Base-by-base conservation (phyloP, 2,888 invertebrate species). In the Meteorus cinctellus region DNA sequence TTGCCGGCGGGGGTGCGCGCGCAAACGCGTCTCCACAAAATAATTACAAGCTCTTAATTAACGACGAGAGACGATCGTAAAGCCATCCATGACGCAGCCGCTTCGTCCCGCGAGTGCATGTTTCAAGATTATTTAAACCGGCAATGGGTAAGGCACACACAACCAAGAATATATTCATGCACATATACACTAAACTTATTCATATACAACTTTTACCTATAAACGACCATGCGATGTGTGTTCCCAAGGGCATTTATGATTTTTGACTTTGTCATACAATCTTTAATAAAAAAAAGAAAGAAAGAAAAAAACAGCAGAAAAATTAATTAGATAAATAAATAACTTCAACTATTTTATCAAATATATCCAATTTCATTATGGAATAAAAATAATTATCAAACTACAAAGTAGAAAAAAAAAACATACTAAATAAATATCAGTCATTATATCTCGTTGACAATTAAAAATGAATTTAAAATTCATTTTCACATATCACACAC, bases 11-110 rank as follows among this genome's bases (percentile, higher is more conserved):
- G 88, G 87, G 88, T 87, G 88, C 88, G 86, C 87, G 85, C 86
- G 55, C 55, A 55, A 55, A 86, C 85, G 87, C 87, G 87, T 88
- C 86, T 86, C 86, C 84, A 86, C 88, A 87, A 88, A 88, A 88
- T 88, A 88, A 88, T 88, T 87, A 88, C 88, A 87, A 88, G 87
- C 88, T 88, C 88, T 88, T 88, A 88, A 88, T 88, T 88, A 88
- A 88, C 88, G 88, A 87, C 85, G 87, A 86, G 87, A 84, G 86
- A 82, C 85, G 86, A 86, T 88, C 88, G 87, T 88, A 88, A 88
- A 88, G 86, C 87, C 88, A 88, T 88, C 86, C 86, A 83, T 84
- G 85, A 84, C 82, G 83, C 82, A 81, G 83, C 79, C 84, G 80
- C 81, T 80, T 82, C 81, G 83, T 82, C 84, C 82, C 77, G 84